Percentiles rank a stretch among this genome's conserved stretches.
These are phyloP conservation scores for Bradypodion pumilum DNA, from an alignment of 2,797 vertebrate species.

Conservation along the genomic window DNA sequence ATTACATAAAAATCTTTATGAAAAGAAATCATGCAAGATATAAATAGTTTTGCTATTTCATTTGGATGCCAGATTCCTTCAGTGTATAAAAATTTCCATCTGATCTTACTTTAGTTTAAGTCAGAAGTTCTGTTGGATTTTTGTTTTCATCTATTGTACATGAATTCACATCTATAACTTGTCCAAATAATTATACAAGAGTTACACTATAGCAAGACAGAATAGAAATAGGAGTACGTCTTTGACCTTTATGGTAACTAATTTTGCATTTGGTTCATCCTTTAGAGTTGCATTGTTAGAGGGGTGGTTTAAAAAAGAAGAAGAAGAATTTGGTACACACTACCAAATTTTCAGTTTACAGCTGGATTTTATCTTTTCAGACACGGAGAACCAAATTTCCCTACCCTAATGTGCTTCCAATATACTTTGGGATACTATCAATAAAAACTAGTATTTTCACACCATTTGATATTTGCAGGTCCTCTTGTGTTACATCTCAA, in stretches of 20 bases:
- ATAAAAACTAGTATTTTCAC: background rate
- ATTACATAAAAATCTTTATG: constrained; percentile 63
- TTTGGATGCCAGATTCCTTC: constrained; percentile 63
- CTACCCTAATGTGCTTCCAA: background rate
- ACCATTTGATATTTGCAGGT: background rate
- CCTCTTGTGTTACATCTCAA: background rate
- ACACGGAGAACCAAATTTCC: background rate
- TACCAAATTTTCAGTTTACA: background rate
- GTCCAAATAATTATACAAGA: constrained; percentile 31
- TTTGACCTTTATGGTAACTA: background rate
- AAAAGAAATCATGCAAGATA: constrained; percentile 62
- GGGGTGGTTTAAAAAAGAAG: no score
- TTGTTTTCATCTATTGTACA: constrained; percentile 56
- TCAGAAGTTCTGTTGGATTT: constrained; percentile 55
- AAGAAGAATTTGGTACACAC: background rate
- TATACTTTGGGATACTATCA: background rate
- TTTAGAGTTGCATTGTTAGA: background rate
- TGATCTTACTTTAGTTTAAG: constrained; percentile 59
- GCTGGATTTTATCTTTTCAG: background rate
- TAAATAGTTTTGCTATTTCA: constrained; percentile 64
- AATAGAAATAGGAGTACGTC: background rate
- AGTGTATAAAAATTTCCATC: constrained; percentile 68
- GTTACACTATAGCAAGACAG: constrained; percentile 26
- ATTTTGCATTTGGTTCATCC: background rate
- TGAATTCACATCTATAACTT: constrained; percentile 48